Base-by-base conservation (phyloP, 2,113 vertebrate species). In the Butorides virescens region DNA sequence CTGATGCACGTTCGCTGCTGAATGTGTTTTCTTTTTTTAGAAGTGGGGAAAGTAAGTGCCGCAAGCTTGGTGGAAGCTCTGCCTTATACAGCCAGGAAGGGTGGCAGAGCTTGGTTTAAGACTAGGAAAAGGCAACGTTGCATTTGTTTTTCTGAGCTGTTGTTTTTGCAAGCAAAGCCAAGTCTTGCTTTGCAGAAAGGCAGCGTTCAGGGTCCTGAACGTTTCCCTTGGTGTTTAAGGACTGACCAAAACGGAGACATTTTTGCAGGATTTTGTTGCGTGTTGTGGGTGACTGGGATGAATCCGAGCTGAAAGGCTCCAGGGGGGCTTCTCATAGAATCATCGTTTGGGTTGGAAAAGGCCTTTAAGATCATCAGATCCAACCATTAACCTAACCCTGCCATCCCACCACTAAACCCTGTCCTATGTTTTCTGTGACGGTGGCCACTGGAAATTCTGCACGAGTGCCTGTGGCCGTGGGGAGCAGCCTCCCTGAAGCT, bases 401-500 rank as follows among this genome's bases (percentile, higher is more conserved):
- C 39, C 39, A 42, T 42, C 39, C 39, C 39, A 42, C 39, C 39
- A 42, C 39, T 42, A 42, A 42, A 42, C 39, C 39, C 12, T 42
- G 39, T 42, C 39, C 39, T 13, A 42, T 42, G 39, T 42, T 42
- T 42, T 34, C 62, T 18, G 34, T 50, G 76, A 0, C 80, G 8
- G 0, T 19, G 44, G 12, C 15, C 32, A 6, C 34, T 2, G 36
- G 34, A 9, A 15, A 4, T 4, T 8, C 59, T 6, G 23, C 71
- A 27, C 56, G 20, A 9, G 13, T 4, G 13, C 1, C 1, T 6
- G 53, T 13, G 36, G 18, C 1, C 5, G 53, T 13, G 36, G 18
- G 90, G 17, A 85, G 22, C 50, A 2, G 10, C 46, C 16, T 21
- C 32, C 23, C 67, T 26, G 25, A 11, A 26, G 36, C 15, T 63